Conservation (phyloP, 2,888 invertebrate genomes). For the Rutpela maculata region DNA sequence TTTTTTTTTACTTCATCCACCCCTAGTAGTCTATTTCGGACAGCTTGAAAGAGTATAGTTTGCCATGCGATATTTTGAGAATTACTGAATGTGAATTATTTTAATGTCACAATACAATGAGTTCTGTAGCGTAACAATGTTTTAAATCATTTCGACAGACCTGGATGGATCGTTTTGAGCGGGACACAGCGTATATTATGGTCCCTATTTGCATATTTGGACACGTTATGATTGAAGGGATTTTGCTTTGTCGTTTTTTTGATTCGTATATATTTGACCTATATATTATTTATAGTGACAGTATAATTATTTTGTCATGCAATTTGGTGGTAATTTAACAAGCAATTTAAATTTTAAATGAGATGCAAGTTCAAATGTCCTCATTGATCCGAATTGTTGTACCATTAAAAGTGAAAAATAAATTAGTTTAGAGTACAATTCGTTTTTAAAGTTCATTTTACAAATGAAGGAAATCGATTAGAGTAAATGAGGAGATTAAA, state of each 20-base stretch:
- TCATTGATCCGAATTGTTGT: constrained; percentile 16
- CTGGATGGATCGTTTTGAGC: too few species aligned
- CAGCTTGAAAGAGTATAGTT: too few species aligned
- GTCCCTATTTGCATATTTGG: background rate
- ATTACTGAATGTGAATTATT: too few species aligned
- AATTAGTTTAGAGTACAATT: background rate
- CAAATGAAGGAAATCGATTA: too few species aligned
- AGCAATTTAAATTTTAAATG: constrained; percentile 13
- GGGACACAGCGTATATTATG: too few species aligned
- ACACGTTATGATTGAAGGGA: background rate
- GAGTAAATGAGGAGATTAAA: too few species aligned
- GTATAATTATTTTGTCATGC: constrained; percentile 23
- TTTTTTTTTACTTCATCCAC: too few species aligned
- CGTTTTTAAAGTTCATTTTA: background rate
- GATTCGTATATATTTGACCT: constrained; percentile 2
- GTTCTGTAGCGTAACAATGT: too few species aligned
- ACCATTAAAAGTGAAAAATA: constrained; percentile 17
- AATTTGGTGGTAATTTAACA: background rate
- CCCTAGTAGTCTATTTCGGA: too few species aligned
- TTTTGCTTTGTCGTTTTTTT: background rate
- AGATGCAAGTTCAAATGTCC: background rate
- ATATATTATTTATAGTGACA: background rate
- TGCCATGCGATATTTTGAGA: too few species aligned
- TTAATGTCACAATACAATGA: too few species aligned
- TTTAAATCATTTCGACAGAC: too few species aligned